Conservation (phyloP, 2,888 invertebrate species). For the Teleogryllus oceanicus region DNA sequence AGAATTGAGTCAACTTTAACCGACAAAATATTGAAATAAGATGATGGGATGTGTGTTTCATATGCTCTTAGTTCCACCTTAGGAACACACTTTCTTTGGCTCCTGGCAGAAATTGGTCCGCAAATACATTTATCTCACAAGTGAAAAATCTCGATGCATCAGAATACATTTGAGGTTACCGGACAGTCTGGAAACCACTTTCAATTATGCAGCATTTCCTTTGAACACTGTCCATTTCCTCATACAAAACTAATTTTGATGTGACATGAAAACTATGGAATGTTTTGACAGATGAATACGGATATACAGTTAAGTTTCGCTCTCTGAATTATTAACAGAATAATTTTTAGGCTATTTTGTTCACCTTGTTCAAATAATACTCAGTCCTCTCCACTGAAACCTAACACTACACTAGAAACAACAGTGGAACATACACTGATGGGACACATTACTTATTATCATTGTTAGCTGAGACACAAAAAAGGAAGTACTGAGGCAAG, state of each 20-base stretch:
- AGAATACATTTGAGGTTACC: slow-evolving; percentile 4
- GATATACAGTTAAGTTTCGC: neutral
- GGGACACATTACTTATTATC: slow-evolving; percentile 28
- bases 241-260: slow-evolving; percentile 30
- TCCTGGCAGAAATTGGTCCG: slow-evolving; percentile 36
- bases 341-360: slow-evolving; percentile 30
- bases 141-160: slow-evolving; percentile 35
- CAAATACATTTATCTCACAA: slow-evolving; percentile 36
- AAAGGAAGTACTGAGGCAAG: slow-evolving; percentile 28
- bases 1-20: too few relatives aligned
- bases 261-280: slow-evolving; percentile 37
- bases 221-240: neutral
- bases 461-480: slow-evolving; percentile 28
- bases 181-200: slow-evolving; percentile 6
- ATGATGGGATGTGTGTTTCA: neutral
- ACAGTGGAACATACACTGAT: slow-evolving; percentile 31
- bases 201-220: slow-evolving; percentile 21
- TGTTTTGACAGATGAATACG: slow-evolving; percentile 34
- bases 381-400: slow-evolving; percentile 25
- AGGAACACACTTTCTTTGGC: slow-evolving; percentile 30
- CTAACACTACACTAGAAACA: slow-evolving; percentile 27
- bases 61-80: slow-evolving; percentile 35
- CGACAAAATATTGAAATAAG: neutral
- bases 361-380: slow-evolving; percentile 27
- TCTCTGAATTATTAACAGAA: slow-evolving; percentile 23